Evolutionary conservation across 2,888 invertebrate genomes (phyloP), one percentile per base, ranked within the genome.

Genomic region (Shargacucullia verbasci): DNA sequence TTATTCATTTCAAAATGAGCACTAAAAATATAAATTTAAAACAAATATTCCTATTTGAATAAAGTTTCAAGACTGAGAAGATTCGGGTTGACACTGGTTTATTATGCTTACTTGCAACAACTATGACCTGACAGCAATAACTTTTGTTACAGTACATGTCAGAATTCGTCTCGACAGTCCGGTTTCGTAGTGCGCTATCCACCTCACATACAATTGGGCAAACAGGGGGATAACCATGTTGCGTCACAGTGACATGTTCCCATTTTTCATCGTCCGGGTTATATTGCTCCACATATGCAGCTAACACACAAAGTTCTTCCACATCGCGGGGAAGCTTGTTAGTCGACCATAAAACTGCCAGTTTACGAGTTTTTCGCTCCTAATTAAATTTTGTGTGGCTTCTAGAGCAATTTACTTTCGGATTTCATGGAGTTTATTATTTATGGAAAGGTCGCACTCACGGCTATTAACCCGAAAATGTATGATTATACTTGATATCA

Each of bases 331-430:
- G 8, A 59, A 62, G 52, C 54, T 73, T 56, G 54, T 60, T 48
- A 57, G 45, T 43, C 54, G 54, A 39, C 57, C 52, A 65, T 75
- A 68, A 62, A 69, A 52, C 66, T 50, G 33, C 41, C 34, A 59
- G 44, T 63, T 74, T 67, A 64, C 63, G 67, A 67, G 59, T 61
- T 39, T 49, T 59, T 56, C 59, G 44, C 57, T 70, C 53, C 53
- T 74, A 77, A 74, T 74, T 74, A 74, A 74, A 74, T 76, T 59
- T 64, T 64, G 57, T 70, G 40, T 13, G 57, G 56, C 40, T 43
- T 58, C 38, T 70, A 45, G 25, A 46, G 56, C 57, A 40, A 63
- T 57, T 56, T 60, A 31, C 49, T 61, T 47, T 39, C 33, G 31
- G 44, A 56, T 57, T 56, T 55, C 35, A 59, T 39, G 39, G 53